These are phyloP conservation scores for Menura novaehollandiae DNA, from an alignment of 2,113 vertebrate genomes.

Conservation along the genomic window DNA sequence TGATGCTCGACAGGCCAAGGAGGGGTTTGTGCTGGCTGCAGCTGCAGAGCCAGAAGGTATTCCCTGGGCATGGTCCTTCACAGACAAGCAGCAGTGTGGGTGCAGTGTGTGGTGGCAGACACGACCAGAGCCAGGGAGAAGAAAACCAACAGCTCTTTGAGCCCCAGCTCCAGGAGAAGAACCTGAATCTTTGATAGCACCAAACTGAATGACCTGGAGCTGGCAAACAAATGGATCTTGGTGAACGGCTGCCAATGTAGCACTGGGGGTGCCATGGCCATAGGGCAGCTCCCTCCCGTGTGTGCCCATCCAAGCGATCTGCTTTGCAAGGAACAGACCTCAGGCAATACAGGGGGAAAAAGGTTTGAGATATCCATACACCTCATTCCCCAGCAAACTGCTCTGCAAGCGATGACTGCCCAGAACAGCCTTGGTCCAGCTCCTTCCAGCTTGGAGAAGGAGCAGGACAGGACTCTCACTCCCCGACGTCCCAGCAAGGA, in stretches of 20 bases:
- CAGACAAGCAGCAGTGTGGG: not conserved
- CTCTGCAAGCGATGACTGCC: not conserved
- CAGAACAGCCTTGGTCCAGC: not conserved
- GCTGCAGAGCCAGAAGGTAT: not conserved
- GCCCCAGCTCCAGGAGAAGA: not conserved
- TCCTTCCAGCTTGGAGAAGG: not conserved
- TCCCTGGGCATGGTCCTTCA: not conserved
- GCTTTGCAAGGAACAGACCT: not conserved
- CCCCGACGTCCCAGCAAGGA: not conserved
- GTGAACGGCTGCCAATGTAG: accelerated
- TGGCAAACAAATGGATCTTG: not conserved
- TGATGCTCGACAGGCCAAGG: not conserved
- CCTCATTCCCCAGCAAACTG: not conserved
- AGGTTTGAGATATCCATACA: not conserved
- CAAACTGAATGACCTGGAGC: not conserved
- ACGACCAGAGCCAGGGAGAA: accelerated
- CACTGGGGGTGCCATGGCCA: not conserved
- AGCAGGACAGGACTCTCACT: accelerated
- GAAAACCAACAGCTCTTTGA: not conserved
- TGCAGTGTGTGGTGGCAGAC: not conserved
- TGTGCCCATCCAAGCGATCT: not conserved
- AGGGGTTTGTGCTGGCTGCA: not conserved
- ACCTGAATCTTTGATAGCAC: not conserved
- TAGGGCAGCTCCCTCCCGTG: not conserved
- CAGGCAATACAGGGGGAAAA: not conserved